phyloP scores from a whole-genome alignment of 2,113 vertebrate genomes.

The Phrynosoma blainvillii region DNA sequence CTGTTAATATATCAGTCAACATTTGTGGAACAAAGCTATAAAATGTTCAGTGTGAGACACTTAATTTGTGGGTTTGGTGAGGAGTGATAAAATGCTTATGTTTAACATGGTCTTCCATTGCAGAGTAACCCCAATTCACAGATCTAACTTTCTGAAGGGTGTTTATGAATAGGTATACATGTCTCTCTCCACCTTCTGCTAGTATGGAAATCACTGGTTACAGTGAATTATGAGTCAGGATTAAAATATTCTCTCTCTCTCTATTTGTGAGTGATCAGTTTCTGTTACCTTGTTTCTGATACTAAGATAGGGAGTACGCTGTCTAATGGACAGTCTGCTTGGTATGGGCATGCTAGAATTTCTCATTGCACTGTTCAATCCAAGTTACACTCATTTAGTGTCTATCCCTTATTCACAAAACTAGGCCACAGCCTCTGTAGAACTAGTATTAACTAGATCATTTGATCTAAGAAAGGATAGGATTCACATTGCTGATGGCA shows the following conservation, averaged over 20 bases:
- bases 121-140: not conserved
- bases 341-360: not conserved
- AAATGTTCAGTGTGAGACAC: not conserved
- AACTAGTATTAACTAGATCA: not conserved
- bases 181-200: not conserved
- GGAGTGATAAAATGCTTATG: not conserved
- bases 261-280: too few relatives aligned
- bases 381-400: not conserved
- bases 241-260: too few relatives aligned
- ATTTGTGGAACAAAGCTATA: slow-evolving; percentile 24
- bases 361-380: not conserved
- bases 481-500: slow-evolving; percentile 1
- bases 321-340: too few relatives aligned
- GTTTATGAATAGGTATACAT: not conserved
- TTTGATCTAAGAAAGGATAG: not conserved
- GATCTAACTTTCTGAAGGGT: not conserved
- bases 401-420: not conserved
- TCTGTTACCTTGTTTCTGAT: not conserved
- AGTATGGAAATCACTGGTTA: not conserved
- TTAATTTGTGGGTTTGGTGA: slow-evolving; percentile 22
- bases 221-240: not conserved
- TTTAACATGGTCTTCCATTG: slow-evolving; percentile 25
- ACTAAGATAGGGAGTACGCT: not conserved
- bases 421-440: not conserved
- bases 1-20: not conserved